Evolutionary conservation across 2,113 vertebrate species (phyloP).

Genomic region (Hiodon tergisus): DNA sequence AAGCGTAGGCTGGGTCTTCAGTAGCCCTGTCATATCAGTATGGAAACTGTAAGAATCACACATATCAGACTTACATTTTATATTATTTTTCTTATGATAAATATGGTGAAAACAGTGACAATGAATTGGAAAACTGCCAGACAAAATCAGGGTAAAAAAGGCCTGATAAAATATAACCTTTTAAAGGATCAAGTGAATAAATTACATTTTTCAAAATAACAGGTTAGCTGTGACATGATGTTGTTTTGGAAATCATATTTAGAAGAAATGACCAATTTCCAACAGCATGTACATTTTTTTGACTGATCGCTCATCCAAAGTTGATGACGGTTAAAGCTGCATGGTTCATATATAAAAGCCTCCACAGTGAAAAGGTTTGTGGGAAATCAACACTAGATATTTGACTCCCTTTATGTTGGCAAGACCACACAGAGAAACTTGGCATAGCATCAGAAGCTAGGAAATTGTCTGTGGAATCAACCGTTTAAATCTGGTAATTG

Average conservation of each 20-base stretch:
- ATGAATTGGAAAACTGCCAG: not conserved
- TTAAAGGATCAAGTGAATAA: slow-evolving; percentile 1
- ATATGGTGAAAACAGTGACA: not conserved
- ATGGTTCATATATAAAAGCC: not conserved
- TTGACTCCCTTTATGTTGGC: slow-evolving; percentile 19
- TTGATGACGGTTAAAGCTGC: not conserved
- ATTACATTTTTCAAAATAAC: not conserved
- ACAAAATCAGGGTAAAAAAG: not conserved
- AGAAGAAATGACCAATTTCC: not conserved
- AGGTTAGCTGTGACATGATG: too few relatives aligned
- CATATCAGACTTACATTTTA: not conserved
- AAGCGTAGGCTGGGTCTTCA: not conserved
- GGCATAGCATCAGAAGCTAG: slow-evolving; percentile 1
- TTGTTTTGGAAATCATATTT: not conserved
- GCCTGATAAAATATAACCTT: not conserved
- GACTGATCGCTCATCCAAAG: not conserved
- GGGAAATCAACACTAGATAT: slow-evolving; percentile 12
- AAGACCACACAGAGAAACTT: slow-evolving; percentile 2
- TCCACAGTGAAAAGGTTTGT: not conserved
- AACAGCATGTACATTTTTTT: not conserved
- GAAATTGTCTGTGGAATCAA: slow-evolving; percentile 15
- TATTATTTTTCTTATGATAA: not conserved
- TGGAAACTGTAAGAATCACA: not conserved
- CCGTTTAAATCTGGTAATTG: slow-evolving; percentile 23
- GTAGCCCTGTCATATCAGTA: not conserved